These are phyloP conservation scores for Urechis unicinctus DNA, from an alignment of 2,888 invertebrate species.

Conservation along the genomic window DNA sequence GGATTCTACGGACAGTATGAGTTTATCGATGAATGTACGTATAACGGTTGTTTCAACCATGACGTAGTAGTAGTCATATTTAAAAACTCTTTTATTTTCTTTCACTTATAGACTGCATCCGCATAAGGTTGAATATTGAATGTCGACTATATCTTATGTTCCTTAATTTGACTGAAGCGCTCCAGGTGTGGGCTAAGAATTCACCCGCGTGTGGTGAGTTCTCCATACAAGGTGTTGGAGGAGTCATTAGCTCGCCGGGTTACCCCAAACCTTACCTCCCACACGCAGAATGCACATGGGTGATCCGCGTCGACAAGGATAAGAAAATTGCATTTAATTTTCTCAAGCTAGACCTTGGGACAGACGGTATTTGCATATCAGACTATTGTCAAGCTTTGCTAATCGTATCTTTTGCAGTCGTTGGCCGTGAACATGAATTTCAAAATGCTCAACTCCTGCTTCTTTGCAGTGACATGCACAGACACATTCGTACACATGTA, in stretches of 20 bases:
- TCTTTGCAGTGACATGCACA: neutral
- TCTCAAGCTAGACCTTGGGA: neutral
- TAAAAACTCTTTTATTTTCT: neutral
- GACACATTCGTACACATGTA: neutral
- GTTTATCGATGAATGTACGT: conserved; percentile 18
- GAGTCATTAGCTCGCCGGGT: conserved; percentile 44
- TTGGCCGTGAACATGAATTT: too few species aligned
- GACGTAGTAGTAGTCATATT: neutral
- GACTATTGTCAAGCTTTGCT: too few species aligned
- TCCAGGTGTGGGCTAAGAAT: neutral
- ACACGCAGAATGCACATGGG: neutral
- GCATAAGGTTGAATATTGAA: conserved; percentile 4
- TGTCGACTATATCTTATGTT: conserved; percentile 1
- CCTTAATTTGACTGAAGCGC: neutral
- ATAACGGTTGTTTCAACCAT: neutral
- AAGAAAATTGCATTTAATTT: neutral
- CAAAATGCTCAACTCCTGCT: too few species aligned
- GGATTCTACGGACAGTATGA: conserved; percentile 16
- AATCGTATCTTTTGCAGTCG: too few species aligned
- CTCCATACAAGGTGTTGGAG: conserved; percentile 45
- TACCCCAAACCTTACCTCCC: neutral
- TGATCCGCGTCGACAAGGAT: neutral
- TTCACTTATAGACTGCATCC: neutral
- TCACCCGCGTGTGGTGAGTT: conserved; percentile 8
- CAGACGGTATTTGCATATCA: neutral